Evolutionary conservation across 2,888 invertebrate genomes (phyloP).

Genomic region (Branchinecta sandiegonensis): DNA sequence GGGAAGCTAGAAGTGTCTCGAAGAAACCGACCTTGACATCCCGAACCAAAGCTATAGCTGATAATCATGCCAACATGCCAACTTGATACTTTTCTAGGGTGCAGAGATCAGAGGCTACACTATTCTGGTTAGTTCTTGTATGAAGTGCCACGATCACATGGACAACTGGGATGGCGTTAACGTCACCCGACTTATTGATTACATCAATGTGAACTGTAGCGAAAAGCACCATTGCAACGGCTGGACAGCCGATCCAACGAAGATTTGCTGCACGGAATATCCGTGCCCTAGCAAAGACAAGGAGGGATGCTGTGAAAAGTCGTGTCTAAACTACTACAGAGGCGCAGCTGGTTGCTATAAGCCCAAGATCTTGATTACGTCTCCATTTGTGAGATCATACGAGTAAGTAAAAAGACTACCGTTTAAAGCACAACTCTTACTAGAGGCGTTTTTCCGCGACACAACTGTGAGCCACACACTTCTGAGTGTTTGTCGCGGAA

Average conservation of each 20-base stretch:
- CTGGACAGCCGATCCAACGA: neutral
- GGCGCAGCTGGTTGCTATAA: neutral
- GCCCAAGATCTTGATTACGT: slow-evolving; percentile 1
- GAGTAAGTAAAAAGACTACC: neutral
- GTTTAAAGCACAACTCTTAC: too few species aligned
- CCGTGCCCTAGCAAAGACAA: slow-evolving; percentile 2
- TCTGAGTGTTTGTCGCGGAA: too few species aligned
- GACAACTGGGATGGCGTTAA: neutral
- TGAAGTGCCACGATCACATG: slow-evolving; percentile 11
- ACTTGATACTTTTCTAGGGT: neutral
- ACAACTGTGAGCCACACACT: too few species aligned
- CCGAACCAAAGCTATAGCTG: too few species aligned
- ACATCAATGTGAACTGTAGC: neutral
- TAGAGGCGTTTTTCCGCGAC: too few species aligned
- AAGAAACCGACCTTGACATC: too few species aligned
- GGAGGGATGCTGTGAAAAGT: neutral
- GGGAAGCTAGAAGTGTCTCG: too few species aligned
- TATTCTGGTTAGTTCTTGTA: neutral
- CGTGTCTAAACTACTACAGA: neutral
- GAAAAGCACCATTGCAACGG: slow-evolving; percentile 1
- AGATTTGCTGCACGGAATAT: neutral
- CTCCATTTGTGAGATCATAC: neutral
- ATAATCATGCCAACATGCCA: too few species aligned
- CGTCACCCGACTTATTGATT: neutral
- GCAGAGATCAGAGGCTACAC: neutral